Conservation (phyloP, 1,140 invertebrate species). For the Chionoecetes opilio region DNA sequence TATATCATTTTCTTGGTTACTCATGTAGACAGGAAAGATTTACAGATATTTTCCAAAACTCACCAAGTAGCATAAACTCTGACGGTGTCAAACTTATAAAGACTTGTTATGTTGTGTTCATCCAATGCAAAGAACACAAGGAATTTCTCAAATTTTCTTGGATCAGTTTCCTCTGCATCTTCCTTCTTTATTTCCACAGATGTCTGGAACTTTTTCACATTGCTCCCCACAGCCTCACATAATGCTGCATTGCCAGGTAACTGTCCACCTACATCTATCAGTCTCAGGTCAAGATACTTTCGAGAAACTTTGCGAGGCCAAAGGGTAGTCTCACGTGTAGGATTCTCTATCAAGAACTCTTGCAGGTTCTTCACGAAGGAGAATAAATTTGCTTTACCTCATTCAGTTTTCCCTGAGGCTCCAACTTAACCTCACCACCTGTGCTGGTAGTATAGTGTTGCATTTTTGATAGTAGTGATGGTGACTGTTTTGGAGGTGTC, state of each 20-base stretch:
- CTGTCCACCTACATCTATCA: not conserved
- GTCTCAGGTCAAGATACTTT: not conserved
- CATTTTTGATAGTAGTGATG: not conserved
- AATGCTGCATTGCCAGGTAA: not conserved
- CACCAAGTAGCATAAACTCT: conserved; percentile 1
- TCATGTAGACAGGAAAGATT: not conserved
- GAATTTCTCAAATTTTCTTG: not conserved
- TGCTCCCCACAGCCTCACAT: not conserved
- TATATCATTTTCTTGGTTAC: no score
- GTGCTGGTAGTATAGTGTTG: not conserved
- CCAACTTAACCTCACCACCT: not conserved
- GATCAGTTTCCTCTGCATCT: not conserved
- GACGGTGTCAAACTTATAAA: not conserved
- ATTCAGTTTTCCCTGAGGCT: not conserved
- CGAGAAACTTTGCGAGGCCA: not conserved
- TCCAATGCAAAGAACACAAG: not conserved
- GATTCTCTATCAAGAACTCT: not conserved
- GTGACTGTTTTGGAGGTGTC: not conserved
- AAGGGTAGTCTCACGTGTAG: not conserved
- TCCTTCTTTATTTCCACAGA: not conserved
- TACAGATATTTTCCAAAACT: not conserved
- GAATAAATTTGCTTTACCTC: not conserved
- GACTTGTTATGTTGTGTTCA: not conserved
- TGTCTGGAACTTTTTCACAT: not conserved
- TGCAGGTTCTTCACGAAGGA: not conserved